phyloP scores from a whole-genome alignment of 2,113 vertebrate species.

The Galemys pyrenaicus region DNA sequence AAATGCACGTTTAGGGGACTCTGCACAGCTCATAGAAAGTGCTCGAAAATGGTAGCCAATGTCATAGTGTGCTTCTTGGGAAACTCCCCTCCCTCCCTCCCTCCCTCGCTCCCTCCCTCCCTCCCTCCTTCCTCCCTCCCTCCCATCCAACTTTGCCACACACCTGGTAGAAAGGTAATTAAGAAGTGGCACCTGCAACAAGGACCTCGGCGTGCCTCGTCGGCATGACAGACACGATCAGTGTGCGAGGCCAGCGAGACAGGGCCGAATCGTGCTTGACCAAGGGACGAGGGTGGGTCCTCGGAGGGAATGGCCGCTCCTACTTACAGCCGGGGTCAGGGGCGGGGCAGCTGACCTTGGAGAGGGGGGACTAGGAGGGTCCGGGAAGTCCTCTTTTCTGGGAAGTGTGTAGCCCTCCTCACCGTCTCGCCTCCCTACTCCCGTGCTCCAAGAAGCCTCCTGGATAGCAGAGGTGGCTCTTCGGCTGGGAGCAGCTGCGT shows the following conservation, averaged over 20 bases:
- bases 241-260: background rate
- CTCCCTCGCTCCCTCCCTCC: background rate
- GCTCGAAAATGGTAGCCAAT: background rate
- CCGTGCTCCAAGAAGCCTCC: background rate
- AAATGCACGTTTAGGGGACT: background rate
- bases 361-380: background rate
- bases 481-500: background rate
- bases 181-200: background rate
- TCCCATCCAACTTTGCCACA: background rate
- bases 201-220: background rate
- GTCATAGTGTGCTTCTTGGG: background rate
- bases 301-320: rapidly evolving
- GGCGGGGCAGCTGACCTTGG: background rate
- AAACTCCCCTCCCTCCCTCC: background rate
- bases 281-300: background rate
- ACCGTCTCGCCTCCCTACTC: background rate
- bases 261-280: background rate
- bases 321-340: background rate
- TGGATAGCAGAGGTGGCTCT: background rate
- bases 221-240: background rate
- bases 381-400: background rate
- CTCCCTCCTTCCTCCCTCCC: background rate
- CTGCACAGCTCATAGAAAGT: background rate
- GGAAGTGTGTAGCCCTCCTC: background rate
- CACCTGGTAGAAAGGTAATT: background rate